Evolutionary conservation across 2,113 vertebrate genomes (phyloP).

Genomic region (Microcebus jonahi): DNA sequence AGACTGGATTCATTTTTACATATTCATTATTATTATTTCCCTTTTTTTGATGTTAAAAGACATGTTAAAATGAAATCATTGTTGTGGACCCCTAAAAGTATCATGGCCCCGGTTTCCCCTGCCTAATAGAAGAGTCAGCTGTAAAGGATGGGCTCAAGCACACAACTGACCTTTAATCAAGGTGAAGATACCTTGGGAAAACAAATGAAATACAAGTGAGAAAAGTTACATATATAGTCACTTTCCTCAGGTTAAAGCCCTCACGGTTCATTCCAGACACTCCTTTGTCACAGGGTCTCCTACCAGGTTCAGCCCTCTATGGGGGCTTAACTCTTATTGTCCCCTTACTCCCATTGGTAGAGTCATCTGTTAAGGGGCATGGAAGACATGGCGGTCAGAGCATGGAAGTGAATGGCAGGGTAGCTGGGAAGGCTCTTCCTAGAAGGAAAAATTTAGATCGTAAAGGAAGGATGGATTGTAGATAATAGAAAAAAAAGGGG

Average conservation of each 20-base stretch:
- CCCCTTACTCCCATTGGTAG: neutral
- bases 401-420: neutral
- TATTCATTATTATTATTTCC: neutral
- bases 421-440: neutral
- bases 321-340: neutral
- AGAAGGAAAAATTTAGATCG: neutral
- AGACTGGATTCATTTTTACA: neutral
- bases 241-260: neutral
- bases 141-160: neutral
- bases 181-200: neutral
- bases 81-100: neutral
- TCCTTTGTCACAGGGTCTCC: neutral
- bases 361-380: neutral
- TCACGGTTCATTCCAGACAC: neutral
- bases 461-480: neutral
- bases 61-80: neutral
- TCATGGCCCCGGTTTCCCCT: neutral
- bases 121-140: neutral
- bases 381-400: neutral
- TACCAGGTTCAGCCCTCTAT: neutral
- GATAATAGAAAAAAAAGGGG: neutral
- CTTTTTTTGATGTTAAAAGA: conserved; percentile 24
- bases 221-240: neutral
- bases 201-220: neutral
- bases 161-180: neutral